A percentile compares a stretch with the other conserved stretches of the same genome.
These are phyloP conservation scores for Phymastichus coffea DNA, from an alignment of 1,140 invertebrate genomes.

Conservation along the genomic window DNA sequence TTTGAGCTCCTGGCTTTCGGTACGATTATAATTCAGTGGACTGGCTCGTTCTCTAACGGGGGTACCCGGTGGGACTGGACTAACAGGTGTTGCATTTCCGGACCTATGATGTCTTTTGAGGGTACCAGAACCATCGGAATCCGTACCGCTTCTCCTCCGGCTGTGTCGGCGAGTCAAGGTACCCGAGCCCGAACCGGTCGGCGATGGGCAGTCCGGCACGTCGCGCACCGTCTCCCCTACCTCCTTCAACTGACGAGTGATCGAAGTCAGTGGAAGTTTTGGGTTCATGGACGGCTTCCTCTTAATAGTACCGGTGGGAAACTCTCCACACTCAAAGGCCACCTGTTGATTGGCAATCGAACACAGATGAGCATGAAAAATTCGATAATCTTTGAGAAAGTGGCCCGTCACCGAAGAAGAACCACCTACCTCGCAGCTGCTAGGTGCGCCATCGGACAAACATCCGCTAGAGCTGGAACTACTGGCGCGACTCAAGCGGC, in stretches of 20 bases:
- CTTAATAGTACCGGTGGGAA: conserved; percentile 74
- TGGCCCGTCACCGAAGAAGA: too few relatives aligned
- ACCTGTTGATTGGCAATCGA: conserved; percentile 54
- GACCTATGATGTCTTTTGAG: conserved; percentile 60
- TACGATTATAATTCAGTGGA: conserved; percentile 47
- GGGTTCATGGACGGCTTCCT: conserved; percentile 86
- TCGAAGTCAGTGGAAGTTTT: conserved; percentile 86
- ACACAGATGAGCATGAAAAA: too few relatives aligned
- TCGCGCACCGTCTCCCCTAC: conserved; percentile 67
- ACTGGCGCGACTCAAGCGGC: conserved; percentile 68
- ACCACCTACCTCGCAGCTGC: conserved; percentile 63
- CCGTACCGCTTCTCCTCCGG: conserved; percentile 59
- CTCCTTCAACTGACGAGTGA: conserved; percentile 84
- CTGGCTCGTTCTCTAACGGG: conserved; percentile 56
- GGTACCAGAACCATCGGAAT: conserved; percentile 64
- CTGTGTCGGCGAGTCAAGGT: conserved; percentile 62
- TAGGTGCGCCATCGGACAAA: conserved; percentile 71
- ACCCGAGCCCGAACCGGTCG: conserved; percentile 53
- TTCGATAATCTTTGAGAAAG: too few relatives aligned
- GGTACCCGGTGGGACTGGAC: conserved; percentile 53
- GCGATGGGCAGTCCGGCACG: conserved; percentile 52
- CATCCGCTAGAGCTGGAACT: conserved; percentile 80
- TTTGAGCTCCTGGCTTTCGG: conserved; percentile 48
- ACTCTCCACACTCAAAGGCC: conserved; percentile 53
- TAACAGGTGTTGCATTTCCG: conserved; percentile 57